A percentile compares a stretch with the other conserved stretches of the same genome.
Evolutionary conservation across 2,797 vertebrate genomes (phyloP).

Genomic region (Enteromius afrohamiltoni): DNA sequence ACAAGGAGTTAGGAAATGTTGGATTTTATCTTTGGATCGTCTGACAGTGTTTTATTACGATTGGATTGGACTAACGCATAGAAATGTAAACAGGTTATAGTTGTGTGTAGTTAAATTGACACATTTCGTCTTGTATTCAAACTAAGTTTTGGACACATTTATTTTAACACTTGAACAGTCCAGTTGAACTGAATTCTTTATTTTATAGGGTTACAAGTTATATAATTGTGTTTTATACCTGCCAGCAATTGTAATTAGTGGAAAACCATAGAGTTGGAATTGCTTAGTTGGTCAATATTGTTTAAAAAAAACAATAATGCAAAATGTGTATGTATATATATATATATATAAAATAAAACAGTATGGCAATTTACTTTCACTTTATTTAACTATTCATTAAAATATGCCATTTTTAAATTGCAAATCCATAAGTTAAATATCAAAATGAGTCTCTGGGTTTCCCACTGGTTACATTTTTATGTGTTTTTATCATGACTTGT

Average conservation of each 20-base stretch:
- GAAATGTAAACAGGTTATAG: neutral
- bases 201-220: neutral
- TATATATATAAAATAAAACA: too few species aligned
- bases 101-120: neutral
- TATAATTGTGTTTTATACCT: neutral
- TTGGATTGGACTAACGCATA: neutral
- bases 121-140: neutral
- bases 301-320: neutral
- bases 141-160: neutral
- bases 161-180: neutral
- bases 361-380: neutral
- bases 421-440: neutral
- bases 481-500: neutral
- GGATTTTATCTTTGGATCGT: neutral
- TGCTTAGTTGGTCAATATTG: neutral
- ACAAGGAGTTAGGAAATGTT: conserved; percentile 16
- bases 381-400: neutral
- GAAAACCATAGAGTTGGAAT: neutral
- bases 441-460: neutral
- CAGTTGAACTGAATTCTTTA: neutral
- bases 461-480: neutral
- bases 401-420: neutral
- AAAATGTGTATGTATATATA: too few species aligned
- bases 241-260: neutral
- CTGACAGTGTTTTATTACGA: neutral